Evolutionary conservation across 1,140 invertebrate species (phyloP).

Genomic region (Drosophila kikkawai): DNA sequence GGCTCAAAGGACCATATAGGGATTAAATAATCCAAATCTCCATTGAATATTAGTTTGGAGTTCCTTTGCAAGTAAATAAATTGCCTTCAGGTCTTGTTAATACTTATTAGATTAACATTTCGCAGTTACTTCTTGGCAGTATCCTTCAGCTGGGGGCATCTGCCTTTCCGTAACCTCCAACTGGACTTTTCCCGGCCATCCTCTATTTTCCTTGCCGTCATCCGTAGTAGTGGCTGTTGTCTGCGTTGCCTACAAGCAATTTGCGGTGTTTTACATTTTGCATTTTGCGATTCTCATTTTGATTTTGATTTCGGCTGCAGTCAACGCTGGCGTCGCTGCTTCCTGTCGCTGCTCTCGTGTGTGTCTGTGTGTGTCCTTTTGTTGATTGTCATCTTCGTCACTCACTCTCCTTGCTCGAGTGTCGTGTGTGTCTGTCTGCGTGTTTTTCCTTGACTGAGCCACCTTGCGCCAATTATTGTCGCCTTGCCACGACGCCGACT

Average conservation of each 20-base stretch:
- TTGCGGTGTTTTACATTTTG: conserved; percentile 73
- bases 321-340: conserved; percentile 28
- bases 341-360: conserved; percentile 43
- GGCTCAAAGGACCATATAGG: not conserved
- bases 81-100: too few relatives aligned
- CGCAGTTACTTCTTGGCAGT: not conserved
- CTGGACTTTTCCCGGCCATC: not conserved
- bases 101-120: too few relatives aligned
- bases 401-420: conserved; percentile 13
- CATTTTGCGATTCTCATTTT: conserved; percentile 73
- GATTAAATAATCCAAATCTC: too few relatives aligned
- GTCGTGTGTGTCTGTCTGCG: conserved; percentile 7
- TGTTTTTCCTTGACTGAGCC: conserved; percentile 45
- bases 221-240: conserved; percentile 32
- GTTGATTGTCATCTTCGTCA: conserved; percentile 39
- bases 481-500: conserved; percentile 40
- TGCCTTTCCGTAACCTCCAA: not conserved
- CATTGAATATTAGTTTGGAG: too few relatives aligned
- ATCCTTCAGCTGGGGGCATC: not conserved
- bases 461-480: conserved; percentile 53
- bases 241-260: conserved; percentile 65
- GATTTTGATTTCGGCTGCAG: conserved; percentile 62
- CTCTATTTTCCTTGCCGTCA: conserved; percentile 35
- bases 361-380: conserved; percentile 22
- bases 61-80: too few relatives aligned